Percentiles rank a stretch among this genome's conserved stretches.
These are phyloP conservation scores for Stegana nigrithorax DNA, from an alignment of 2,888 invertebrate species.

Conservation along the genomic window DNA sequence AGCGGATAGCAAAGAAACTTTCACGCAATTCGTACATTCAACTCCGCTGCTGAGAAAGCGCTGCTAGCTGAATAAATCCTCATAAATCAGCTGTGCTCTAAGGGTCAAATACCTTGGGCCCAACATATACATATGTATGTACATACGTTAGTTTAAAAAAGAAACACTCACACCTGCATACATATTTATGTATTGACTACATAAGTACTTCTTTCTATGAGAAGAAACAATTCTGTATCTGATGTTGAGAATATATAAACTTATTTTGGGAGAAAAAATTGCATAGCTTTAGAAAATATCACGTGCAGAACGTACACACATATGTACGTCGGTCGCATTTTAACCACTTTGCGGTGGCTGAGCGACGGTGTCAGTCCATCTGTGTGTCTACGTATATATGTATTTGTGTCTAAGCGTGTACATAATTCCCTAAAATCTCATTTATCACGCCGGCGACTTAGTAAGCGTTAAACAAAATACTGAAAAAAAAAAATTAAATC, in stretches of 20 bases:
- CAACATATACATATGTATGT: conserved; percentile 9
- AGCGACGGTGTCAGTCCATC: background rate
- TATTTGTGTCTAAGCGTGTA: conserved; percentile 12
- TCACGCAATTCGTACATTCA: conserved; percentile 49
- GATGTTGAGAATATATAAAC: too few species aligned
- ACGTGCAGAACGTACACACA: conserved; percentile 8
- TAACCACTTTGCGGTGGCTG: too few species aligned
- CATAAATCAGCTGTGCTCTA: conserved; percentile 61
- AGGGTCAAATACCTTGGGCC: conserved; percentile 58
- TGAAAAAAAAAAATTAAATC: conserved; percentile 7
- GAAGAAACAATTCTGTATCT: too few species aligned
- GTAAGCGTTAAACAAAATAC: background rate
- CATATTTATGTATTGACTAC: too few species aligned
- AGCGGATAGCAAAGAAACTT: conserved; percentile 52
- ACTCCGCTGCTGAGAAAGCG: background rate
- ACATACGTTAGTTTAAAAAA: background rate
- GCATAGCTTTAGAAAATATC: background rate
- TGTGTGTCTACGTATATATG: background rate
- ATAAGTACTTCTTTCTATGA: too few species aligned
- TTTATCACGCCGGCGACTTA: conserved; percentile 27
- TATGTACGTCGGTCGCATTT: too few species aligned
- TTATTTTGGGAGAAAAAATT: too few species aligned
- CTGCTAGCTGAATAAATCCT: conserved; percentile 47
- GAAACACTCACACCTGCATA: too few species aligned
- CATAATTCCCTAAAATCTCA: conserved; percentile 32